These are phyloP conservation scores for Timema cristinae DNA, from an alignment of 2,888 invertebrate genomes.

Conservation along the genomic window DNA sequence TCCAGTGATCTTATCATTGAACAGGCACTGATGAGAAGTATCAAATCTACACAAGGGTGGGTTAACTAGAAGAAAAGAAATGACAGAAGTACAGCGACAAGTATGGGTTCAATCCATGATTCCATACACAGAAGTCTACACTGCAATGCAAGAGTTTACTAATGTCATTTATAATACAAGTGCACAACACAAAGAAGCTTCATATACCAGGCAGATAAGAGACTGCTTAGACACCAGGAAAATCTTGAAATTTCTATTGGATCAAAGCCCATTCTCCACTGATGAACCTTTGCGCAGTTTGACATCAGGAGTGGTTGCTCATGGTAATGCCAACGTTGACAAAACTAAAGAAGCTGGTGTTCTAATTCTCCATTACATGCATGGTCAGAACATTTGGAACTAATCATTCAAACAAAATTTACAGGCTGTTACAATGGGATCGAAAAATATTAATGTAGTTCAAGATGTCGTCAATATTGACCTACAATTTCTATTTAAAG, in stretches of 20 bases:
- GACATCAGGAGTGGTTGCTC: neutral
- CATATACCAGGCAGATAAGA: too few relatives aligned
- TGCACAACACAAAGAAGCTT: too few relatives aligned
- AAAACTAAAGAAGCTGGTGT: neutral
- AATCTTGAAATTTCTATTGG: neutral
- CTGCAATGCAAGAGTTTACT: too few relatives aligned
- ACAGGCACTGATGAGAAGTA: neutral
- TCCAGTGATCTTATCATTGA: neutral
- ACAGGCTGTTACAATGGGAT: too few relatives aligned
- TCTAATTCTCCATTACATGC: neutral
- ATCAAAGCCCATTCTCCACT: neutral
- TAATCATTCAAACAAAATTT: too few relatives aligned
- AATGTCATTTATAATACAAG: too few relatives aligned
- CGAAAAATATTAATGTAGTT: too few relatives aligned
- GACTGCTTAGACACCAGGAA: slow-evolving; percentile 1
- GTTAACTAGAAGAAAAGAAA: neutral
- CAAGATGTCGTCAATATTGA: neutral
- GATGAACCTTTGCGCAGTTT: slow-evolving; percentile 3
- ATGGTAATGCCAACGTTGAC: neutral
- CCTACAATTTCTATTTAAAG: neutral
- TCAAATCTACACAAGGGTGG: neutral
- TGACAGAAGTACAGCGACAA: neutral
- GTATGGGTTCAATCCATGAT: too few relatives aligned
- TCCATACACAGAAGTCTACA: too few relatives aligned
- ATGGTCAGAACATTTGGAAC: too few relatives aligned